phyloP scores from a whole-genome alignment of 2,113 vertebrate genomes.

The Oreochromis spilurus region DNA sequence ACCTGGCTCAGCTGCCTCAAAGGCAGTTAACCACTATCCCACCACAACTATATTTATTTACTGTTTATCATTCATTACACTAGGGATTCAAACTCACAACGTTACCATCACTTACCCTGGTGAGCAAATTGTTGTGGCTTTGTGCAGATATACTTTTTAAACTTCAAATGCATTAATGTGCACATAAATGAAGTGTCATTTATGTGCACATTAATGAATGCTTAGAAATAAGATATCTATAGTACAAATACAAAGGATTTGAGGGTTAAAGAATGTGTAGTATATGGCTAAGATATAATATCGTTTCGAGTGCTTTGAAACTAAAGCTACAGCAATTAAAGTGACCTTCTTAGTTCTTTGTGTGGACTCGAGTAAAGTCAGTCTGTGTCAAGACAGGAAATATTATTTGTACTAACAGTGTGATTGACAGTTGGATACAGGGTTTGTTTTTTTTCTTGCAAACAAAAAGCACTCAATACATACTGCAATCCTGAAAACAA shows the following conservation, averaged over 20 bases:
- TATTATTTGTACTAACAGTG: neutral
- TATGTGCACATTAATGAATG: neutral
- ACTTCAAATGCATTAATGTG: neutral
- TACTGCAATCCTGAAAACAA: neutral
- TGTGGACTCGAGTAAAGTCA: neutral
- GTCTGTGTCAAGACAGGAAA: neutral
- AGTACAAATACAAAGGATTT: neutral
- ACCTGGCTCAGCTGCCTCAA: slow-evolving; percentile 54
- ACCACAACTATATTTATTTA: neutral
- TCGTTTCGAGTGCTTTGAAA: fast-evolving
- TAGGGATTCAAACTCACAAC: neutral
- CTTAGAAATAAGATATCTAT: neutral
- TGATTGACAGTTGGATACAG: neutral
- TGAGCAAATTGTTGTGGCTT: neutral
- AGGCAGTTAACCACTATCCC: slow-evolving; percentile 27
- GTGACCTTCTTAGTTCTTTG: neutral
- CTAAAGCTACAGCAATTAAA: neutral
- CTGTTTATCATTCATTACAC: neutral
- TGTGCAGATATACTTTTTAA: neutral
- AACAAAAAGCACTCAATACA: neutral
- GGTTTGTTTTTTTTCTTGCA: neutral
- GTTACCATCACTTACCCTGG: neutral
- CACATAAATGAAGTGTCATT: neutral
- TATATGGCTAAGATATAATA: neutral
- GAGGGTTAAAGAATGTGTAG: neutral